Evolutionary conservation across 2,888 invertebrate species (phyloP).

Genomic region (Pterostichus madidus): DNA sequence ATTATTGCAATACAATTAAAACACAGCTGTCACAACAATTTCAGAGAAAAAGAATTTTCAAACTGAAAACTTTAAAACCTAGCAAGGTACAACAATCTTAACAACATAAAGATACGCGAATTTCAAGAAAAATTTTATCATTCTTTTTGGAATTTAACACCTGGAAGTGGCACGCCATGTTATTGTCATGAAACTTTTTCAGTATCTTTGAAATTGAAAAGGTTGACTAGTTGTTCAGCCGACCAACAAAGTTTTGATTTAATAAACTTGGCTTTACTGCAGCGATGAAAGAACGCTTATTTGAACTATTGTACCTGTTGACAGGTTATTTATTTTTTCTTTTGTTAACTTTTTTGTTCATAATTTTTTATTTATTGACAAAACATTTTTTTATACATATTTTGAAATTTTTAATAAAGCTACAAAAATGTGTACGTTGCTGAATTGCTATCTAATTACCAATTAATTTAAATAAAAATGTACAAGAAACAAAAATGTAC

Average conservation of each 20-base stretch:
- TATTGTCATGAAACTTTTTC: conserved; percentile 46
- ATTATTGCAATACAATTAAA: too few species aligned
- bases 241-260: conserved; percentile 40
- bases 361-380: conserved; percentile 13
- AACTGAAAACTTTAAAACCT: too few species aligned
- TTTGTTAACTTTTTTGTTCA: neutral
- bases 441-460: too few species aligned
- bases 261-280: conserved; percentile 19
- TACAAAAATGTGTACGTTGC: too few species aligned
- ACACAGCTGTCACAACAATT: too few species aligned
- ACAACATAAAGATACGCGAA: too few species aligned
- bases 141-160: conserved; percentile 46
- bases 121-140: conserved; percentile 57
- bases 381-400: neutral
- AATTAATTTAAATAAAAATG: too few species aligned
- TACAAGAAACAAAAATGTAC: too few species aligned
- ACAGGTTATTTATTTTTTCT: conserved; percentile 26
- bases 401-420: too few species aligned
- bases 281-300: conserved; percentile 11
- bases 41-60: too few species aligned
- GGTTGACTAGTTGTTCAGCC: conserved; percentile 17
- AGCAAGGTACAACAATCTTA: too few species aligned
- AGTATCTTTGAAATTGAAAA: conserved; percentile 51
- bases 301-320: conserved; percentile 48
- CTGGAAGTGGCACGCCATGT: conserved; percentile 43